Conservation (phyloP, 2,888 invertebrate species). For the Alsophila aescularia region DNA sequence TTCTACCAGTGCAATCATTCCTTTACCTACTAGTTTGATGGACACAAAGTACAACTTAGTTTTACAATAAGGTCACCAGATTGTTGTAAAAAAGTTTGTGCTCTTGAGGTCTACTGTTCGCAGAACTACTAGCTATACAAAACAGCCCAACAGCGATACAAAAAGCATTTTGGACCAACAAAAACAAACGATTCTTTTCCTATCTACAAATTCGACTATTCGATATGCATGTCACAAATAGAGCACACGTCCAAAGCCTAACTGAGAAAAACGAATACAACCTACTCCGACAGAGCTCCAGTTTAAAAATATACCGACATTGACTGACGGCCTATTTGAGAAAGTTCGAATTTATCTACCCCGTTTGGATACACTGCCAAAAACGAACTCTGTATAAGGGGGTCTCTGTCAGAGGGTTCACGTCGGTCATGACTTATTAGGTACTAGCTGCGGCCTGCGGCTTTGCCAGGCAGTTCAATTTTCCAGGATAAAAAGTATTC, state of each 20-base stretch:
- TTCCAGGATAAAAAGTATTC: too few species aligned
- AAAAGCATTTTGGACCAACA: neutral
- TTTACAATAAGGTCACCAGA: too few species aligned
- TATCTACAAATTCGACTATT: slow-evolving; percentile 25
- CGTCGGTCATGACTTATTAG: too few species aligned
- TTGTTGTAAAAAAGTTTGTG: too few species aligned
- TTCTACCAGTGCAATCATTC: too few species aligned
- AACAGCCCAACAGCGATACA: neutral
- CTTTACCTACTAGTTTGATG: too few species aligned
- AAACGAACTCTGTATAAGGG: neutral
- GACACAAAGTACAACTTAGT: too few species aligned
- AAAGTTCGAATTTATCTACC: slow-evolving; percentile 32
- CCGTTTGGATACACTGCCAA: slow-evolving; percentile 37
- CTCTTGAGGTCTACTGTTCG: too few species aligned
- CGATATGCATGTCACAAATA: slow-evolving; percentile 26
- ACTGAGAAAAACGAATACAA: slow-evolving; percentile 32
- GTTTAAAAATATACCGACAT: slow-evolving; percentile 49
- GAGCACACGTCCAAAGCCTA: slow-evolving; percentile 11
- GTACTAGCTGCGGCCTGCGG: too few species aligned
- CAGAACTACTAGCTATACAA: too few species aligned
- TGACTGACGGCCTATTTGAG: slow-evolving; percentile 46
- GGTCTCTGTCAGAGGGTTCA: too few species aligned
- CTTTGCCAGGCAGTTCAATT: too few species aligned
- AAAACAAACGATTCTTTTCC: slow-evolving; percentile 18
- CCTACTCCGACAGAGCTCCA: slow-evolving; percentile 39